Base-by-base conservation (phyloP, 2,797 vertebrate species). In the Coranthus polyacanthus region DNA sequence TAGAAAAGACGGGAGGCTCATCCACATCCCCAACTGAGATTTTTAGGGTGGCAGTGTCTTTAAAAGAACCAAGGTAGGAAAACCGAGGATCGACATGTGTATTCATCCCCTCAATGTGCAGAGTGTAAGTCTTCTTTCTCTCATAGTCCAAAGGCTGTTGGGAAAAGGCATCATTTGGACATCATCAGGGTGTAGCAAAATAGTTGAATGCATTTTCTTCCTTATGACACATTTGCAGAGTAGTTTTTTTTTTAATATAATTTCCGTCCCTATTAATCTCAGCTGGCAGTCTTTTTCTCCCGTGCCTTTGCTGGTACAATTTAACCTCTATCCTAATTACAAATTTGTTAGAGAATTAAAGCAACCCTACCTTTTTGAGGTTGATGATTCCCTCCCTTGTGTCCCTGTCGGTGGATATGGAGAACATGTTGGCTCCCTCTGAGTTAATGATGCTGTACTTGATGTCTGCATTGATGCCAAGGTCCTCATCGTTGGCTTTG, bases 11-110 rank as follows among this genome's bases (percentile, higher is more conserved):
- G 0, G 98, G 98, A 0, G 97, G 94, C 64, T 99, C 98, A 16
- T 99, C 95, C 70, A 98, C 97, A 10, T 99, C 97, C 0, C 97
- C 97, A 1, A 99, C 96, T 2, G 96, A 97, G 85, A 99, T 95
- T 87, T 97, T 98, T 56, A 99, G 65, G 71, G 95, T 95, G 2
- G 97, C 94, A 0, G 95, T 93, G 71, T 99, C 98, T 90, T 96
- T 98, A 90, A 98, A 99, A 1, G 97, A 95, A 21, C 98, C 97
- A 75, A 98, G 87, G 75, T 97, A 96, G 0, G 96, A 95, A 76
- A 97, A 98, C 11, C 95, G 96, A 65, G 95, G 95, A 78, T 99
- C 98, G 68, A 95, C 81, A 9, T 98, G 96, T n/a, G 96, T 97
- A 46, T 99, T 99, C 24, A 90, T 92, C 49, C 96, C 98, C 87